Conservation (phyloP, 2,113 vertebrate species). For the Corydoras sp. region DNA sequence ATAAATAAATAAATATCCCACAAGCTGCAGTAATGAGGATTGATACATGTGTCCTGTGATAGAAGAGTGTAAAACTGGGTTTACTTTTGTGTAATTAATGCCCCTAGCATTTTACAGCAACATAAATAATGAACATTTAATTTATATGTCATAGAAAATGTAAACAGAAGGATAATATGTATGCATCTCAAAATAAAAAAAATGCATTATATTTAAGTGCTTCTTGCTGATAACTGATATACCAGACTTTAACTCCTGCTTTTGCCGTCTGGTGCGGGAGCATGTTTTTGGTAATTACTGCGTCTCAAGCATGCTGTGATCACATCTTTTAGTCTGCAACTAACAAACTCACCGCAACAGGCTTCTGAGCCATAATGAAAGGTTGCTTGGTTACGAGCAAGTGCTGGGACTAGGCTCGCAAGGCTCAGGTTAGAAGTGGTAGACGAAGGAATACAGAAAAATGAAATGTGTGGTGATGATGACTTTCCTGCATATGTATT, state of each 20-base stretch:
- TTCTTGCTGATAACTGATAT: constrained; percentile 6
- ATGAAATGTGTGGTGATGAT: constrained; percentile 20
- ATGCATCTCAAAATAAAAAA: constrained; percentile 7
- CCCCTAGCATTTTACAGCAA: not conserved
- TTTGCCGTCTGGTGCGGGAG: constrained; percentile 26
- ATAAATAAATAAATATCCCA: no score
- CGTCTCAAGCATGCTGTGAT: constrained; percentile 30
- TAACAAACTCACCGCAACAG: constrained; percentile 31
- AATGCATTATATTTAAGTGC: constrained; percentile 5
- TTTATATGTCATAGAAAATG: constrained; percentile 1
- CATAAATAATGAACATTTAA: constrained; percentile 20
- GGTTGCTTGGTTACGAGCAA: constrained; percentile 50
- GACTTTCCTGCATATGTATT: constrained; percentile 15
- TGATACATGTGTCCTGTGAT: no score
- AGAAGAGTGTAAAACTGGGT: no score
- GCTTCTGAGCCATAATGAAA: constrained; percentile 36
- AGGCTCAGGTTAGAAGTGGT: constrained; percentile 6
- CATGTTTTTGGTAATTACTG: constrained; percentile 45
- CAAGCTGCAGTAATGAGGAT: no score
- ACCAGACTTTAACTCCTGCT: constrained; percentile 24
- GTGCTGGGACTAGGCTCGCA: constrained; percentile 16
- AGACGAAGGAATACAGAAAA: constrained; percentile 5
- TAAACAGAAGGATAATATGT: constrained; percentile 5
- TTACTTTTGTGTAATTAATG: no score
- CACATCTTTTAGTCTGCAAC: constrained; percentile 36